These are phyloP conservation scores for Athalia cordata DNA, from an alignment of 2,888 invertebrate genomes.

Conservation along the genomic window DNA sequence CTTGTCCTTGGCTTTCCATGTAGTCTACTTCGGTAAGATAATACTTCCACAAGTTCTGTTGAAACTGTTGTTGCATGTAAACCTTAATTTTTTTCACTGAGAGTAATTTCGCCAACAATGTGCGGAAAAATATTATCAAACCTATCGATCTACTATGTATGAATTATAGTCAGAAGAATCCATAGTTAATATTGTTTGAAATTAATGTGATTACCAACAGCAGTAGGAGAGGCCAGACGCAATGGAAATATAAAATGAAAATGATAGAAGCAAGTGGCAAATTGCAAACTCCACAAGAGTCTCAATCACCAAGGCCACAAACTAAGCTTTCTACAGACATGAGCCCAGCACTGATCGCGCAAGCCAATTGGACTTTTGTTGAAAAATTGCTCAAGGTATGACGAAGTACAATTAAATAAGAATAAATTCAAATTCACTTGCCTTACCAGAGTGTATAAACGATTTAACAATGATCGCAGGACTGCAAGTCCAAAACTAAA, in stretches of 20 bases:
- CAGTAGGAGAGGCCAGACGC: conserved; percentile 70
- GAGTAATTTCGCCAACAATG: not conserved
- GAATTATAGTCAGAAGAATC: not conserved
- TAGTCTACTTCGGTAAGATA: conserved; percentile 71
- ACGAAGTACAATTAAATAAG: conserved; percentile 14
- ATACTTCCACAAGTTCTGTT: conserved; percentile 28
- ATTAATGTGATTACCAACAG: conserved; percentile 51
- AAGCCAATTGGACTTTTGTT: conserved; percentile 98
- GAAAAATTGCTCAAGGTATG: conserved; percentile 95
- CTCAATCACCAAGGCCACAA: conserved; percentile 71
- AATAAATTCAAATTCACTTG: conserved; percentile 12
- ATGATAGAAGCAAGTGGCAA: conserved; percentile 70
- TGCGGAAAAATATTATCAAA: not conserved
- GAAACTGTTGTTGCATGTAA: conserved; percentile 19
- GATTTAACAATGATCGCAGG: conserved; percentile 74
- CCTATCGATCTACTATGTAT: not conserved
- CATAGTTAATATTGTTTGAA: not conserved
- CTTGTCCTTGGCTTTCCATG: conserved; percentile 58
- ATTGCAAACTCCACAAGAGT: conserved; percentile 66
- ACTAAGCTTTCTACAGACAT: conserved; percentile 79
- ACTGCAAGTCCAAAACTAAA: conserved; percentile 96
- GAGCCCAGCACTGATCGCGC: conserved; percentile 93
- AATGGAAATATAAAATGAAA: conserved; percentile 73
- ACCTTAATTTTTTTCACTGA: conserved; percentile 16
- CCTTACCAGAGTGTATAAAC: not conserved